phyloP scores from a whole-genome alignment of 35 echinoderm and acorn worm species.

The Strongylocentrotus purpuratus region DNA sequence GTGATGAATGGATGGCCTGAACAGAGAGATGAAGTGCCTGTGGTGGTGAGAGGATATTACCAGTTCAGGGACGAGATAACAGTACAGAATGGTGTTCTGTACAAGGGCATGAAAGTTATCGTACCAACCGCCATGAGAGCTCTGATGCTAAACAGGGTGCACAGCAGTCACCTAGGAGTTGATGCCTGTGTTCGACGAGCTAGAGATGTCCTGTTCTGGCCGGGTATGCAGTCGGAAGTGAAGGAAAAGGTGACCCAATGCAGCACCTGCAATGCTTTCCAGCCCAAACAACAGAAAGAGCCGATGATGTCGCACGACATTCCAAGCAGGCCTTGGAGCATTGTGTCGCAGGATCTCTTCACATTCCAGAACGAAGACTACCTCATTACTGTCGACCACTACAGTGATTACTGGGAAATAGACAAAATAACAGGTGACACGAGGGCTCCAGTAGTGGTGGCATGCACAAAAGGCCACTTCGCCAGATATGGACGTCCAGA shows the following conservation, averaged over 20 bases:
- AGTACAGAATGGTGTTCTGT: conserved; percentile 56
- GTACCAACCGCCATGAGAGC: too few species aligned
- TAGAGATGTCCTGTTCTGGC: neutral
- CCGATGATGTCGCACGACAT: too few species aligned
- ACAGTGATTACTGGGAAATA: conserved; percentile 63
- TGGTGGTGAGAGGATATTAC: too few species aligned
- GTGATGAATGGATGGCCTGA: too few species aligned
- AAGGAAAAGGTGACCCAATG: conserved; percentile 50
- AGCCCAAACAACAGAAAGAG: conserved; percentile 53
- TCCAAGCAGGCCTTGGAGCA: too few species aligned
- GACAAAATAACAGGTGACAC: conserved; percentile 51
- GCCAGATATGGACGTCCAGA: conserved; percentile 56
- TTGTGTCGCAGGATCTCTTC: too few species aligned
- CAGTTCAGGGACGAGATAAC: conserved; percentile 76
- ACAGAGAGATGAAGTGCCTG: too few species aligned
- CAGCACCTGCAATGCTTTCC: conserved; percentile 49
- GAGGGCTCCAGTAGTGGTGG: conserved; percentile 13
- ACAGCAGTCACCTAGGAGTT: too few species aligned
- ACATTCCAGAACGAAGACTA: conserved; percentile 68
- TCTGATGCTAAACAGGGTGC: too few species aligned
- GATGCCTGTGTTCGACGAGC: conserved; percentile 50
- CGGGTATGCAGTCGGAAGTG: too few species aligned
- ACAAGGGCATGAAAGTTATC: too few species aligned
- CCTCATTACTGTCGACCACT: conserved; percentile 59
- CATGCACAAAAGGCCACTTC: conserved; percentile 53